Evolutionary conservation across 2,888 invertebrate genomes (phyloP), one percentile per base, ranked within the genome.

Genomic region (Acleris laterana): DNA sequence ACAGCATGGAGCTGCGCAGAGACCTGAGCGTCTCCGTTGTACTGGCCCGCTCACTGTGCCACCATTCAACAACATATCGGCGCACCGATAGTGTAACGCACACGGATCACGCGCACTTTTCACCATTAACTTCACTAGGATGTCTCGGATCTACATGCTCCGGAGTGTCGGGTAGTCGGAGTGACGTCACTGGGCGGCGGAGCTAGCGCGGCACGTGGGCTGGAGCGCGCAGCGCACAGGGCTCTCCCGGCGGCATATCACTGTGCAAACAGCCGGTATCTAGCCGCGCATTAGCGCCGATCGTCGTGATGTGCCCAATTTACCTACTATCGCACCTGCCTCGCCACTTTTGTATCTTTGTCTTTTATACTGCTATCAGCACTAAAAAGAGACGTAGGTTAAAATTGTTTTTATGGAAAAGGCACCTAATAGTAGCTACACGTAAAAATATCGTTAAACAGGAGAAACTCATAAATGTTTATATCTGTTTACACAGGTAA

Each of bases 1-100:
- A 84, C 85, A 91, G 88, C 92, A 93, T 93, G 79, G 90, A 89
- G 80, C 84, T 89, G 83, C 88, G 90, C 81, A 93, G 84, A 82
- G 86, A 85, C 83, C 90, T 89, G 84, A 93, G 87, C 81, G 91
- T 87, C 91, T 92, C 92, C 93, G 93, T 93, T 85, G 88, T 92
- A 88, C 84, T 84, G 85, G 85, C 86, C 87, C 88, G 85, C 87
- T 85, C 83, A 77, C 81, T 83, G 75, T 78, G 77, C 78, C 77
- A 81, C 84, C 88, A 93, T 87, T 81, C 89, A 90, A 88, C 89
- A 88, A 89, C 93, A 93, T 93, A 89, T 86, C 92, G 90, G 80
- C 87, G 81, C 82, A 78, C 85, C 84, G 82, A 81, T 77, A 77
- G 72, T 75, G 78, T 71, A 73, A 78, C 80, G 75, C 79, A 75